A percentile compares a stretch with the other conserved stretches of the same genome.
These are phyloP conservation scores for Vanessa tameamea DNA, from an alignment of 1,140 invertebrate species.

Conservation along the genomic window DNA sequence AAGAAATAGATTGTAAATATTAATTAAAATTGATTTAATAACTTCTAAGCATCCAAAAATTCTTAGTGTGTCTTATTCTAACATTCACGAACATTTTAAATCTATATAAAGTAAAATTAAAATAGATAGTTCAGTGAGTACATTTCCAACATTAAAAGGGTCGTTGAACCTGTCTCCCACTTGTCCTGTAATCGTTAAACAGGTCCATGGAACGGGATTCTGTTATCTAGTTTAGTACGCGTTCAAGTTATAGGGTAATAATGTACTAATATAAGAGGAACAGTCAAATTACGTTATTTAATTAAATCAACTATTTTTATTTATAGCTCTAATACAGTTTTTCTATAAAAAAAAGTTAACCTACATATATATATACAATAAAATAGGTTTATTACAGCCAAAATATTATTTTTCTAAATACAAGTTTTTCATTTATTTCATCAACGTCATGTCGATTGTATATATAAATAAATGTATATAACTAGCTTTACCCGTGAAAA, in stretches of 20 bases:
- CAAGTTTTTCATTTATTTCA: too few species aligned
- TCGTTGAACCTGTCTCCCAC: constrained; percentile 18
- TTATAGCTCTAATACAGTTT: not conserved
- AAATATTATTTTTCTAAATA: too few species aligned
- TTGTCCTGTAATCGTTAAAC: constrained; percentile 21
- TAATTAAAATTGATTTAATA: too few species aligned
- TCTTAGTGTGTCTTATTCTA: too few species aligned
- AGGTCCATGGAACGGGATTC: constrained; percentile 30
- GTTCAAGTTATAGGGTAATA: constrained; percentile 2
- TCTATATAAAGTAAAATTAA: constrained; percentile 1
- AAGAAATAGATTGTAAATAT: too few species aligned
- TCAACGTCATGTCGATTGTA: too few species aligned
- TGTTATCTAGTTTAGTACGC: constrained; percentile 6
- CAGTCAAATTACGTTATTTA: not conserved
- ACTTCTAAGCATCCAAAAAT: too few species aligned
- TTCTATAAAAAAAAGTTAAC: too few species aligned
- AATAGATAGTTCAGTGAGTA: not conserved
- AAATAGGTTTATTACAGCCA: too few species aligned
- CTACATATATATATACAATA: too few species aligned
- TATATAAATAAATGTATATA: too few species aligned
- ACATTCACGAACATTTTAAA: not conserved
- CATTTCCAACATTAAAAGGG: constrained; percentile 4
- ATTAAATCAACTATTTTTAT: not conserved
- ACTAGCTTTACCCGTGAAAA: too few species aligned
- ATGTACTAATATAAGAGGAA: not conserved